Base-by-base conservation (phyloP, 2,113 vertebrate genomes). In the Calyptommatus sinebrachiatus region DNA sequence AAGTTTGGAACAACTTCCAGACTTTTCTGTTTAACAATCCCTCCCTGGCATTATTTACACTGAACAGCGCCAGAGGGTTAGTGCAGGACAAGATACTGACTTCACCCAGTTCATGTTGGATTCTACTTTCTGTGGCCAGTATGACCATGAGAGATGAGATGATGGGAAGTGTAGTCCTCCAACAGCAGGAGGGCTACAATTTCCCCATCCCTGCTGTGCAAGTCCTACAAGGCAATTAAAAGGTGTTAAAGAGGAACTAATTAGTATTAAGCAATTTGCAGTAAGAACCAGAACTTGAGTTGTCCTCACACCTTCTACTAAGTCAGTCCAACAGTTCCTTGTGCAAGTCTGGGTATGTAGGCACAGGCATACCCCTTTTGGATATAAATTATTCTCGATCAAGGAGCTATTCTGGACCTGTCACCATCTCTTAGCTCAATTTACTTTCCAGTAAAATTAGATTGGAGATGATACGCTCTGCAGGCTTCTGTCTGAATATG, bases 181-280 rank as follows among this genome's bases (percentile, higher is more conserved):
- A 65, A 16, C 28, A 28, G 12, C n/a, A 28, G n/a, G 14, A 65
- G 63, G 12, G 28, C 63, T 57, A 57, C 53, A 57, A 57, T 18
- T 57, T 57, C 53, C 16, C 53, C 53, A 57, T 57, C 14, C 53
- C 53, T 57, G 53, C 53, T 57, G 53, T 57, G 53, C 16, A 57
- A 71, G n/a, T 60, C 41, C 31, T 60, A 41, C 50, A 60, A 45
- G 35, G 29, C 18, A 62, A 71, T 46, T 46, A 68, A 73, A 62
- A 46, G 61, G 41, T 72, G 70, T 72, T 50, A 77, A 78, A 28
- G 21, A n/a, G 26, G n/a, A 57, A 66, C 71, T 73, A 80, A 74
- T 73, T n/a, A 9, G 22, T n/a, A 73, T 73, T 41, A 73, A 28
- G 71, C 18, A 50, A 35, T 35, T 57, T 57, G 53, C 53, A 57